Percentiles rank a stretch among this genome's conserved stretches.
Conservation (phyloP, 2,113 vertebrate species). For the Tyto alba region DNA sequence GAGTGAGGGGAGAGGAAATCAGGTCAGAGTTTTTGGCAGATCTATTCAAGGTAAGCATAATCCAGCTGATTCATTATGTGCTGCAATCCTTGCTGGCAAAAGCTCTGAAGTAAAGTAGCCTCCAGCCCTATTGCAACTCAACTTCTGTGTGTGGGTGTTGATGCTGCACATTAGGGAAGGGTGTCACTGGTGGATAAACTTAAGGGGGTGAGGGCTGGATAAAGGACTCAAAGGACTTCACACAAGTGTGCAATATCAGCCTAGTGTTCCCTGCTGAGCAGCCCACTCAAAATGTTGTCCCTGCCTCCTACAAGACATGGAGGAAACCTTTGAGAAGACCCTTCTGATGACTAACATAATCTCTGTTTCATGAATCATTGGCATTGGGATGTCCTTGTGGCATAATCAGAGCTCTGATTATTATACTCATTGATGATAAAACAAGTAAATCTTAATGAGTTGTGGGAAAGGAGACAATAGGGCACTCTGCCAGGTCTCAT, state of each 20-base stretch:
- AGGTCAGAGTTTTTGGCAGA: conserved; percentile 62
- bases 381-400: conserved; percentile 56
- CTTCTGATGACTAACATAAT: neutral
- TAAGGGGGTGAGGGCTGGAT: neutral
- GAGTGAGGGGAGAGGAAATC: conserved; percentile 58
- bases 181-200: neutral
- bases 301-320: neutral
- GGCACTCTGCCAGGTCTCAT: conserved; percentile 64
- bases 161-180: conserved; percentile 37
- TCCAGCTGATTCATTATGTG: conserved; percentile 65
- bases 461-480: conserved; percentile 64
- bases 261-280: neutral
- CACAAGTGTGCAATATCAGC: rapidly evolving
- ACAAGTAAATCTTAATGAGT: conserved; percentile 66
- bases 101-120: neutral
- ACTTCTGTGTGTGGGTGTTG: conserved; percentile 15
- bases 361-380: conserved; percentile 44
- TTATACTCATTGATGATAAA: conserved; percentile 64
- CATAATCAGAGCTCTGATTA: conserved; percentile 56
- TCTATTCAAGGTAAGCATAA: conserved; percentile 51
- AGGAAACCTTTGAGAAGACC: neutral
- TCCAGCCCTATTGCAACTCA: conserved; percentile 32
- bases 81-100: conserved; percentile 60
- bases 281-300: neutral
- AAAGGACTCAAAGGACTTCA: neutral